These are phyloP conservation scores for Dissostichus mawsoni DNA, from an alignment of 2,113 vertebrate genomes.

Conservation along the genomic window DNA sequence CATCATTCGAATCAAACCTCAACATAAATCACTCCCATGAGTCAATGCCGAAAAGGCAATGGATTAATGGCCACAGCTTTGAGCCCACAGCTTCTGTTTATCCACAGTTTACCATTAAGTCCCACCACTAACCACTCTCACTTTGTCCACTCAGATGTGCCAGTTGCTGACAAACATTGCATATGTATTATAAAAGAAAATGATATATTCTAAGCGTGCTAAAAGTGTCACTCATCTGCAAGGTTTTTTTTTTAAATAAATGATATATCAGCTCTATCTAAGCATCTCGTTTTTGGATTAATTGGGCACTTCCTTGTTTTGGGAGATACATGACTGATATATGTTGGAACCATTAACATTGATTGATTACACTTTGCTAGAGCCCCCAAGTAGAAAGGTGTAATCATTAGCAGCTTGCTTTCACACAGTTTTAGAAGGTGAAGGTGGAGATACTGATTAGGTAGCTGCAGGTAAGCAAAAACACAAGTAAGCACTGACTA, in stretches of 20 bases:
- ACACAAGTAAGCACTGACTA: neutral
- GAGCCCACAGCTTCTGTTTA: conserved; percentile 3
- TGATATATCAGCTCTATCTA: neutral
- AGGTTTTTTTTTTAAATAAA: too few species aligned
- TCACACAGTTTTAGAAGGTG: neutral
- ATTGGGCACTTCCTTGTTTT: neutral
- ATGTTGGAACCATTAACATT: neutral
- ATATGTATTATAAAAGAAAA: neutral
- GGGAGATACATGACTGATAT: neutral
- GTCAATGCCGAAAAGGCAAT: conserved; percentile 6
- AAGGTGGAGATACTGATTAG: neutral
- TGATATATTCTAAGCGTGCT: neutral
- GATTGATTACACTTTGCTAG: neutral
- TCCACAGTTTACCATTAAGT: conserved; percentile 1
- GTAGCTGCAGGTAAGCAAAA: neutral
- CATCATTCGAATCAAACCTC: neutral
- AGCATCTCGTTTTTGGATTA: neutral
- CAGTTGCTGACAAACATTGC: conserved; percentile 1
- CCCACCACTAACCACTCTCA: conserved; percentile 32
- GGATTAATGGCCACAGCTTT: conserved; percentile 5
- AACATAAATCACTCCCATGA: conserved; percentile 21
- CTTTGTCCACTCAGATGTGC: conserved; percentile 11
- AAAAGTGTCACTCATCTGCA: neutral
- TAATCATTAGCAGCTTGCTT: neutral
- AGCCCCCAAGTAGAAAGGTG: too few species aligned